Base-by-base conservation (phyloP, 2,888 invertebrate genomes). In the Pediacus dermestoides region DNA sequence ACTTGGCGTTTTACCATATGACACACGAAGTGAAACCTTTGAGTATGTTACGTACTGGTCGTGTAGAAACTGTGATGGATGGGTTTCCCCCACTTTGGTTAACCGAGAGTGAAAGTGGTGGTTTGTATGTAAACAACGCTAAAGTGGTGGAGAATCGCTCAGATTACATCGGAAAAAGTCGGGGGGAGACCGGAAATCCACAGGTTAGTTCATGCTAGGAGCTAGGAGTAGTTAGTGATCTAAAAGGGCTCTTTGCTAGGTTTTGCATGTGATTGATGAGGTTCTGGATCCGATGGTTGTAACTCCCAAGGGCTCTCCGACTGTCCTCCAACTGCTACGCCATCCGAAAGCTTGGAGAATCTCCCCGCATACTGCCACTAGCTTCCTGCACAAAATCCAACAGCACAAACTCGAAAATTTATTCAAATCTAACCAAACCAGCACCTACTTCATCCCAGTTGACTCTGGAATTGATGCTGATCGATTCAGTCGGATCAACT, bases 81-180 rank as follows among this genome's bases (percentile, higher is more conserved):
- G 87, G 87, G n/a, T 85, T 85, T 70, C 88, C 89, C 0, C 87
- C 88, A 1, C 68, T 91, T 34, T 91, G 88, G 83, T 79, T 91
- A 40, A 88, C 86, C 34, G 74, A 77, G 46, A 77, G 75, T 36
- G 72, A 73, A 63, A 76, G 77, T 45, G 77, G 77, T 47, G 83
- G 85, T 46, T 78, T 88, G 50, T 92, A 77, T 68, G 80, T 91
- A 33, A 92, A 92, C 70, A 89, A 91, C 66, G 92, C 91, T 1
- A 81, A 80, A 63, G 78, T 92, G 30, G 70, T 84, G 52, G 74
- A 77, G 70, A 78, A 79, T 48, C 61, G 49, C 1, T 60, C 60
- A 2, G 47, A 63, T 48, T 60, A 55, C 42, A 37, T 57, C 6
- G 44, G 58, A 0, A 53, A 49, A 38, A 58, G 55, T 3, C 42